Evolutionary conservation across 1,140 invertebrate species (phyloP), one percentile per base, ranked within the genome.

Genomic region (Atta texana): DNA sequence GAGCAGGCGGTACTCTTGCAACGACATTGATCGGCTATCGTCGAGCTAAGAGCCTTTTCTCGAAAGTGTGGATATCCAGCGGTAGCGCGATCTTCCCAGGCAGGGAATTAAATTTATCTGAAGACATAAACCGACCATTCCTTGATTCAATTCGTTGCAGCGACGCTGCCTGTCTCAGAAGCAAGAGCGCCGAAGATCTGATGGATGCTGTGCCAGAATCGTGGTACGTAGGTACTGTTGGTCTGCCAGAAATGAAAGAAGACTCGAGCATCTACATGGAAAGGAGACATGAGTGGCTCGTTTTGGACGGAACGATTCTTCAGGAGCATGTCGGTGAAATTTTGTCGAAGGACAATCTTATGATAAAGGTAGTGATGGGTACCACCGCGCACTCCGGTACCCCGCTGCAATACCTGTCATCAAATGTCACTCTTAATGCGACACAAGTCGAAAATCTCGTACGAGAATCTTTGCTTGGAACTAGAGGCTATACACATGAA

Each of bases 1-100:
- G 97, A 28, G 97, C 97, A 0, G 98, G 97, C 10, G 98, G 97
- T 7, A 98, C 97, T 0, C 93, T 98, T 0, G 97, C 97, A 0
- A 97, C 97, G 0, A 96, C 97, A 0, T 93, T 98, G 12, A 94
- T 97, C 2, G 95, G 95, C 5, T 95, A 96, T 0, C 93, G 94
- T 34, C 95, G 96, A 66, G 94, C 96, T 1, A 96, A 96, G 34
- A 96, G 95, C 64, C 93, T 97, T 0, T 98, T 97, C 85, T 95
- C 96, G 0, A 94, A 96, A 63, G 97, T 96, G 1, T 98, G 97
- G 97, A 96, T 97, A 0, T 97, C 97, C 0, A 98, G 97, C 2
- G 96, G 97, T 0, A 97, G 97, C 8, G 96, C 97, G 0, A 96
- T 97, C 21, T 97, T 96, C 72, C 97, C 97, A 0, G 96, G 96